Percentiles rank a stretch among this genome's conserved stretches.
These are phyloP conservation scores for Batillaria attramentaria DNA, from an alignment of 1,140 invertebrate species.

Conservation along the genomic window DNA sequence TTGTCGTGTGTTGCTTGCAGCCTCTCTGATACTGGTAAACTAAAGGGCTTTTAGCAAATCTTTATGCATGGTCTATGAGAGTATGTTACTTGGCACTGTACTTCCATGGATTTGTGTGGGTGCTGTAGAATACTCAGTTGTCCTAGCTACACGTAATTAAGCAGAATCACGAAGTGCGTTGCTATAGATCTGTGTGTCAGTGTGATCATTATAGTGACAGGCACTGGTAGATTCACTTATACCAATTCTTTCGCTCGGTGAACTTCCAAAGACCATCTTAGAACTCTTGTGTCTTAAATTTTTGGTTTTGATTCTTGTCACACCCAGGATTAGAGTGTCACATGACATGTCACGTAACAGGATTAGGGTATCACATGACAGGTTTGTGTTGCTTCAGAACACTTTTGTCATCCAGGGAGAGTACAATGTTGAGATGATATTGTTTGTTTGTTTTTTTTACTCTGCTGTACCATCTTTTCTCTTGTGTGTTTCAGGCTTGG, in stretches of 20 bases:
- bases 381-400: too few relatives aligned
- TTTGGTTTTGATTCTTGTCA: too few relatives aligned
- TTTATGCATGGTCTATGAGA: not conserved
- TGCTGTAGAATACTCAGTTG: too few relatives aligned
- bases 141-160: too few relatives aligned
- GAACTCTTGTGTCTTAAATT: too few relatives aligned
- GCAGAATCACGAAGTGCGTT: too few relatives aligned
- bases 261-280: too few relatives aligned
- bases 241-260: too few relatives aligned
- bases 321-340: too few relatives aligned
- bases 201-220: not conserved
- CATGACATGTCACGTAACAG: too few relatives aligned
- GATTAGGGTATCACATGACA: too few relatives aligned
- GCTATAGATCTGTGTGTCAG: not conserved
- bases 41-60: not conserved
- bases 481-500: slow-evolving; percentile 45
- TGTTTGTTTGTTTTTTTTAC: not conserved
- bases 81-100: not conserved
- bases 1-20: slow-evolving; percentile 61
- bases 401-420: not conserved
- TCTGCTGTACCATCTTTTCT: not conserved
- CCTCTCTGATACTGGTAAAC: slow-evolving; percentile 58
- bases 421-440: not conserved
- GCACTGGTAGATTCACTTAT: too few relatives aligned
- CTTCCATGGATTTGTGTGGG: not conserved